Evolutionary conservation across 92 coral and sea anemone species (phyloP).

Genomic region (Metridium senile): DNA sequence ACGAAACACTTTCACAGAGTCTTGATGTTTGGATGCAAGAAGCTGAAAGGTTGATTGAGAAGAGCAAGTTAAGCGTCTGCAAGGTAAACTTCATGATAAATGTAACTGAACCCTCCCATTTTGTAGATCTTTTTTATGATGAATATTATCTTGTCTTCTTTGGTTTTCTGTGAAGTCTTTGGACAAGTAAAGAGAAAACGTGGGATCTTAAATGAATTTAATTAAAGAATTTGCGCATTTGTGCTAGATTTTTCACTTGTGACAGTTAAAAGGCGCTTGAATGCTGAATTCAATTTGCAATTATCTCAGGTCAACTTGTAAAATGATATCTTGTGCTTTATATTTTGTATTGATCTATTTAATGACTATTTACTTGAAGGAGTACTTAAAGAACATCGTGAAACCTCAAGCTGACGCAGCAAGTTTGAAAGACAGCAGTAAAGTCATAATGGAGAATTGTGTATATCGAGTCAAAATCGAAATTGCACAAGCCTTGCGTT

Average conservation of each 20-base stretch:
- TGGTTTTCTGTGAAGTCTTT: too few species aligned
- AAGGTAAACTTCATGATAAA: conserved; percentile 88
- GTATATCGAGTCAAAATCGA: conserved; percentile 70
- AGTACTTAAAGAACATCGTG: conserved; percentile 74
- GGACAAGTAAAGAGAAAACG: too few species aligned
- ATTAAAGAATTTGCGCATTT: too few species aligned
- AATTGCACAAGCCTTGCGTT: conserved; percentile 71
- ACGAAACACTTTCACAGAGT: conserved; percentile 59
- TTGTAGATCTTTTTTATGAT: background rate
- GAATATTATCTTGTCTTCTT: too few species aligned
- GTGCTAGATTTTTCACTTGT: too few species aligned
- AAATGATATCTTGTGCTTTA: too few species aligned
- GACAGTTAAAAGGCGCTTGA: too few species aligned
- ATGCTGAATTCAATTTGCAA: too few species aligned
- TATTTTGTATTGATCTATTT: too few species aligned
- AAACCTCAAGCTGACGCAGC: conserved; percentile 75
- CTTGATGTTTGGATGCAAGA: conserved; percentile 75
- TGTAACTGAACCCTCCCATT: background rate
- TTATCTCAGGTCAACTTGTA: too few species aligned
- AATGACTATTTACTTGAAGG: conserved; percentile 20
- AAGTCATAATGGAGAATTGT: conserved; percentile 60
- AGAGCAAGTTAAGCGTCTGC: conserved; percentile 76
- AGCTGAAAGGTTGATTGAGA: conserved; percentile 83
- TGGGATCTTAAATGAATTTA: too few species aligned
- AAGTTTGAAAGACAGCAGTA: conserved; percentile 79